Base-by-base conservation (phyloP, 2,888 invertebrate genomes). In the Cerastis leucographa region DNA sequence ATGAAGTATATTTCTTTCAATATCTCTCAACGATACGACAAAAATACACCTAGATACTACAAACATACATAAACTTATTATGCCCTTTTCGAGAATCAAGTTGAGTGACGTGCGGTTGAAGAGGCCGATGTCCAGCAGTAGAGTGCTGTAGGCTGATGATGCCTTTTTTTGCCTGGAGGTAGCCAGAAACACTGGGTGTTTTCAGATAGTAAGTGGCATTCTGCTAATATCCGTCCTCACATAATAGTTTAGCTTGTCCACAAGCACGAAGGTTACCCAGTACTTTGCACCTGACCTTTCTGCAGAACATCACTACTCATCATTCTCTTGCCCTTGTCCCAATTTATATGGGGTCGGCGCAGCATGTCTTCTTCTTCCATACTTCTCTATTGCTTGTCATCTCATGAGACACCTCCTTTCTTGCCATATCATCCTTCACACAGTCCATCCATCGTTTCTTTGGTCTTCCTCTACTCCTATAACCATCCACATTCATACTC, bases 1-100 rank as follows among this genome's bases (percentile, higher is more conserved):
- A 59, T 35, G 35, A 61, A 35, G 29, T 81, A 62, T 79, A 51
- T 61, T 70, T 54, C 19, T 54, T 67, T 51, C 74, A 56, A 61
- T 71, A 81, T 59, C 17, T 66, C 29, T 51, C 22, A 69, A 56
- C 35, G 65, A 42, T 46, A 49, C 19, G 14, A 62, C 64, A 61
- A 68, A 73, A 61, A 54, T 22, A 51, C 46, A 40, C 29, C 2
- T 29, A 59, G 17, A 19, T 72, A 40, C 3, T 9, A 61, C 35
- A 9, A 19, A 35, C 11, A 40, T 22, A 19, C 4, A n/a, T n/a
- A 35, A 35, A 35, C 11, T 11, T 8, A 8, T 51, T 8, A 5
- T 44, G 12, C 44, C 44, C 6, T 40, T 40, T 8, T 40, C 6
- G 40, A 40, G 40, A 40, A 40, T 40, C 40, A 8, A 8, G 40